Base-by-base conservation (phyloP, 2,113 vertebrate genomes). In the Oostethus manadensis region DNA sequence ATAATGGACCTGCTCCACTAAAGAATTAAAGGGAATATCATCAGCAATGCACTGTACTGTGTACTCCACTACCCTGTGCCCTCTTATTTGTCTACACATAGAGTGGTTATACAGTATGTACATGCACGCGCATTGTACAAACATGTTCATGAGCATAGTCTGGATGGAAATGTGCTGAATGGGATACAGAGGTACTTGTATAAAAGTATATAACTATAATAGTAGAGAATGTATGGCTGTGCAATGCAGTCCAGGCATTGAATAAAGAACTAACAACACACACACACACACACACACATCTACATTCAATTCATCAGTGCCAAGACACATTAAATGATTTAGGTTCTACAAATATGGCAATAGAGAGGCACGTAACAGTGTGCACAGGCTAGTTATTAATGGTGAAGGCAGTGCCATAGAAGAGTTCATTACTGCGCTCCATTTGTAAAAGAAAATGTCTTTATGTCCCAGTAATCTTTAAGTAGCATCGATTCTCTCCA, bases 21-120 rank as follows among this genome's bases (percentile, higher is more conserved):
- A 54, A 77, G 46, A 68, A 75, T 84, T 84, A 84, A 86, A 85
- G 79, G 77, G 74, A 84, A 66, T 69, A 62, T 70, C 56, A 54
- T 15, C 53, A 66, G 46, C 49, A 77, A 44, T 66, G 61, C 67
- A 69, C 51, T 54, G 26, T 16, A 33, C 50, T 33, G 29, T 51
- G 50, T 33, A 15, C 21, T 13, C 47, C 47, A 49, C 47, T 5
- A 26, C 14, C 15, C 51, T 38, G 51, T 38, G 29, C 51, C 29
- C 26, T 35, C 17, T 26, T 29, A 15, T n/a, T 14, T 35, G 18
- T 18, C 29, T 63, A 66, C 18, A 48, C 69, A 66, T 53, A 64
- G 51, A 56, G 47, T 59, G n/a, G 48, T 65, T 65, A 46, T 46
- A 18, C 16, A 26, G 62, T 70, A 72, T 71, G 48, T 66, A 77